Evolutionary conservation across 2,113 vertebrate species (phyloP).

Genomic region (Phoxinus phoxinus): DNA sequence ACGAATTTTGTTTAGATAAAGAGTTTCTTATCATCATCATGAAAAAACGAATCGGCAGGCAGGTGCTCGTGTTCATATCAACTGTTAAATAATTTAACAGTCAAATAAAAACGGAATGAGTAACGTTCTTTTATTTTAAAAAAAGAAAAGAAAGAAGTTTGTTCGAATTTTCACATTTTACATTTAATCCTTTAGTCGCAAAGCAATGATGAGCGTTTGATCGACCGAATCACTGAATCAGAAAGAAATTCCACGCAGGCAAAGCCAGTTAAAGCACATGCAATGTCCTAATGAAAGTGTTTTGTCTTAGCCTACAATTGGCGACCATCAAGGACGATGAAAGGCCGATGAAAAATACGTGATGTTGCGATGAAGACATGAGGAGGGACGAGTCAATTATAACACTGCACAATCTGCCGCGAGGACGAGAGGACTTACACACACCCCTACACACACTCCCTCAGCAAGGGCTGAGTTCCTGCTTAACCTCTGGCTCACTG

Average conservation of each 20-base stretch:
- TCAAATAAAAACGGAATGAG: slow-evolving; percentile 13
- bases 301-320: background rate
- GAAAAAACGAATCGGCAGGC: slow-evolving; percentile 14
- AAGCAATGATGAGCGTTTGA: background rate
- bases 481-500: slow-evolving; percentile 44
- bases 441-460: slow-evolving; percentile 33
- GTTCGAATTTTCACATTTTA: background rate
- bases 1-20: slow-evolving; percentile 42
- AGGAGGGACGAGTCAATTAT: slow-evolving; percentile 33
- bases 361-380: slow-evolving; percentile 20
- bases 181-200: background rate
- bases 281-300: background rate
- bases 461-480: slow-evolving; percentile 43
- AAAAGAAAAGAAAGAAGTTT: background rate
- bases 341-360: slow-evolving; percentile 21
- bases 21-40: slow-evolving; percentile 13
- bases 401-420: slow-evolving; percentile 6
- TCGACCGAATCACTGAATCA: background rate
- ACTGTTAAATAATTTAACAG: slow-evolving; percentile 15
- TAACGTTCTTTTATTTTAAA: background rate
- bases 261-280: background rate
- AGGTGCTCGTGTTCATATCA: slow-evolving; percentile 46
- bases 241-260: background rate
- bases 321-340: background rate
- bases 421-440: slow-evolving; percentile 43